Evolutionary conservation across 2,888 invertebrate species (phyloP), one percentile per base, ranked within the genome.

Genomic region (Lepidonotus clava): DNA sequence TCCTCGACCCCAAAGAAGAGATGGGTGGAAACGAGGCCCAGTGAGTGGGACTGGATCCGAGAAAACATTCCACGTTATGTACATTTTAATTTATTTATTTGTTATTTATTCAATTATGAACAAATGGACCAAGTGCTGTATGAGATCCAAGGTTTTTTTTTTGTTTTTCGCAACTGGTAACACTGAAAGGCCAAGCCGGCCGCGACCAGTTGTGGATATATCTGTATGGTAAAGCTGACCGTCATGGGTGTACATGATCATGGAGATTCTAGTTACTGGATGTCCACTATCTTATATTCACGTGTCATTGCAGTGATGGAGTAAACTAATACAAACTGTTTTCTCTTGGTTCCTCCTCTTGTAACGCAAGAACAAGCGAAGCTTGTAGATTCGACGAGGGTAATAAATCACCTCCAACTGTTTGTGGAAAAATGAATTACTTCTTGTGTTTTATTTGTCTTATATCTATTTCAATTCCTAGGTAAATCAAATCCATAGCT

Each of bases 11-110:
- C n/a, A n/a, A n/a, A n/a, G n/a, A n/a, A n/a, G n/a, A n/a, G n/a
- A n/a, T n/a, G n/a, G n/a, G n/a, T n/a, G n/a, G n/a, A n/a, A n/a
- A n/a, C n/a, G n/a, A n/a, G n/a, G n/a, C n/a, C n/a, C n/a, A 24
- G 61, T 61, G 61, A 61, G 61, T 28, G 61, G 61, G 61, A 61
- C 61, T 61, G 28, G 61, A 61, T 61, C 61, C 61, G 61, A 61
- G 61, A 61, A 61, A 61, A 61, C 61, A 61, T 61, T 61, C 61
- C 61, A 61, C 61, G 28, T 61, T 28, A 61, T 61, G 61, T 61
- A 61, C 61, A 61, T 61, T 61, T 61, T 61, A 61, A 61, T 61
- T 61, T 61, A 61, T 61, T 61, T 61, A 61, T 61, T 61, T 61
- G 61, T 61, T 61, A 61, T 61, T 61, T 61, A 61, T 61, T 61